Percentiles rank a stretch among this genome's conserved stretches.
These are phyloP conservation scores for Dolichotis patagonum DNA, from an alignment of 2,113 vertebrate genomes.

Conservation along the genomic window DNA sequence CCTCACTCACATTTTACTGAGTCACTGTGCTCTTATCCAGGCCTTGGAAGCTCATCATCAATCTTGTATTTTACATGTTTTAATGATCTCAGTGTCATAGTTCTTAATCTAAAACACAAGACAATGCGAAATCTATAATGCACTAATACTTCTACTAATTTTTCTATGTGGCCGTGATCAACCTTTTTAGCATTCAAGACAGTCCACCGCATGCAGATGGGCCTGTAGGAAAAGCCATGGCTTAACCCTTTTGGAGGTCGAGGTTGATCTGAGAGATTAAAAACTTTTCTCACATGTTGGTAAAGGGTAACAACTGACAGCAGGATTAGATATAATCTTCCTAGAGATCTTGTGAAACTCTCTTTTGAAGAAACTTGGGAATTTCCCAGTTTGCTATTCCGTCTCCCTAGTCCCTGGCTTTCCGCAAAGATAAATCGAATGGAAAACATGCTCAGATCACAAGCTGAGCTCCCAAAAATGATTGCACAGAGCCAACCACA, in stretches of 20 bases:
- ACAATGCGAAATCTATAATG: background rate
- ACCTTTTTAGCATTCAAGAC: background rate
- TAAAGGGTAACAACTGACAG: background rate
- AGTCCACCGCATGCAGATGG: background rate
- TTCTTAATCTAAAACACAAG: background rate
- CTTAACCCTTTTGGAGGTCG: background rate
- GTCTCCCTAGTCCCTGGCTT: background rate
- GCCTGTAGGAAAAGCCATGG: background rate
- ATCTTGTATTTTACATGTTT: background rate
- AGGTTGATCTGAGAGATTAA: background rate
- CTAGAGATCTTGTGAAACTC: background rate
- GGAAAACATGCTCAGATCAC: slow-evolving; percentile 48
- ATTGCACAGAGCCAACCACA: slow-evolving; percentile 43
- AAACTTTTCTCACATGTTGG: background rate
- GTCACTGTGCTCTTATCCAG: background rate
- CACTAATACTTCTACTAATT: background rate
- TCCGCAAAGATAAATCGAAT: slow-evolving; percentile 56
- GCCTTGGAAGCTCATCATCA: background rate
- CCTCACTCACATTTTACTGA: background rate
- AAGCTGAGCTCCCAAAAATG: slow-evolving; percentile 66
- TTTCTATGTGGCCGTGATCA: background rate
- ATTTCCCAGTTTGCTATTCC: slow-evolving; percentile 40
- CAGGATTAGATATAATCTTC: background rate
- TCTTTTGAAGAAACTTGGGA: slow-evolving; percentile 27
- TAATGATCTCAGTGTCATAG: background rate